Base-by-base conservation (phyloP, 2,888 invertebrate species). In the Oxyscelio sp. region DNA sequence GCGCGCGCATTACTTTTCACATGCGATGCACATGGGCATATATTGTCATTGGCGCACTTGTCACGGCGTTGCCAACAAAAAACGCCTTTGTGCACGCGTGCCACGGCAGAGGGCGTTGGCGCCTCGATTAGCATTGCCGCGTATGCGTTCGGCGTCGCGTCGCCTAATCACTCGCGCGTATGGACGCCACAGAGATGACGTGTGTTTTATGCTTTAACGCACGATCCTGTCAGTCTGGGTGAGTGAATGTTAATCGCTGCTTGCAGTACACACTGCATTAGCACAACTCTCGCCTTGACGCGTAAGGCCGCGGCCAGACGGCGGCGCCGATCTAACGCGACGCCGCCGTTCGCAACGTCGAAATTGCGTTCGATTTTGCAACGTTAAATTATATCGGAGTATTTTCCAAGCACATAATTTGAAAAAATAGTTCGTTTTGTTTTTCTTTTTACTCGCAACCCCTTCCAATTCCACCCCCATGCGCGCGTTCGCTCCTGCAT, bases 301-400 rank as follows among this genome's bases (percentile, higher is more conserved):
- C 65, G 43, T 66, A 27, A 71, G 71, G 80, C 48, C 71, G 71
- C 54, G 56, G 78, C 43, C 68, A 59, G 63, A 56, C 70, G 27
- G 78, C 70, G 78, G 78, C 78, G 78, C 78, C 78, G 78, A 79
- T 65, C 56, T 38, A 63, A 79, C 54, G 65, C 71, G 63, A 21
- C 66, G 68, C 15, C 65, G 54, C n/a, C 74, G 65, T 59, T 59
- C 63, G 63, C 73, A 52, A 43, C 71, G 31, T 38, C 68, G 59
- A 52, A 66, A 66, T 66, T 22, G 50, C 80, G 80, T 59, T 73
- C 31, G 66, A 58, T 80, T 80, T 65, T 22, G 80, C 66, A 80
- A 80, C 58, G 3, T n/a, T n/a, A n/a, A n/a, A n/a, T n/a, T n/a
- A n/a, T n/a, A n/a, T n/a, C n/a, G n/a, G n/a, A n/a, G n/a, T n/a